phyloP scores from a whole-genome alignment of 37 sponge, comb jelly and placozoan genomes.

The Agelas oroides region DNA sequence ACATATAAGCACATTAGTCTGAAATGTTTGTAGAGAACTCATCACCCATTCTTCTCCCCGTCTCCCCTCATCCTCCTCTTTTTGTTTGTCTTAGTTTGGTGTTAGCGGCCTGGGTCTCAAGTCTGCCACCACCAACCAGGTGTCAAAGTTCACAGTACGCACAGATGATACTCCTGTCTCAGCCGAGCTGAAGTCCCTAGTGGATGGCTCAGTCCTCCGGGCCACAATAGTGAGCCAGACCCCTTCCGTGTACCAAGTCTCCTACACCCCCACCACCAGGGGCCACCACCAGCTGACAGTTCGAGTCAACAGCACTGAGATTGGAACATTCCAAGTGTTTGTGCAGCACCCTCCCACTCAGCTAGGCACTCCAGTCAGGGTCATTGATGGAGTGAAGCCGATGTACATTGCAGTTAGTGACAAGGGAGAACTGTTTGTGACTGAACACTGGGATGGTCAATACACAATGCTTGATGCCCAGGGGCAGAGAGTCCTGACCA shows the following conservation, averaged over 20 bases:
- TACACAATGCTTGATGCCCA: too few species aligned
- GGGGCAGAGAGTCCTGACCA: too few species aligned
- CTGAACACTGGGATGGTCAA: too few species aligned
- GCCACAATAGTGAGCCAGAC: neutral
- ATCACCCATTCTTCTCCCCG: too few species aligned
- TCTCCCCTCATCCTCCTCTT: too few species aligned
- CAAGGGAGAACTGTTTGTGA: neutral
- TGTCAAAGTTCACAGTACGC: neutral
- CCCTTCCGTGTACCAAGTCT: neutral
- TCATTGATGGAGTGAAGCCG: too few species aligned
- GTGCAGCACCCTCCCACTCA: constrained; percentile 5
- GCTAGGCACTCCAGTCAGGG: neutral
- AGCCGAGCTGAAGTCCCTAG: constrained; percentile 9
- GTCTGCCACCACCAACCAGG: constrained; percentile 12
- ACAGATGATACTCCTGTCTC: neutral
- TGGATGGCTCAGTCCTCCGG: neutral
- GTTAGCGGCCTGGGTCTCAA: neutral
- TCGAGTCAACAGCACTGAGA: constrained; percentile 8
- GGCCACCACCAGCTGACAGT: neutral
- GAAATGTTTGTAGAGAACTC: too few species aligned
- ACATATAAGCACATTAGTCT: too few species aligned
- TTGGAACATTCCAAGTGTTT: constrained; percentile 11
- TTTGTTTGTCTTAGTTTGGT: too few species aligned
- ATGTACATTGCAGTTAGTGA: too few species aligned
- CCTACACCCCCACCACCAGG: neutral